Evolutionary conservation across 2,113 vertebrate genomes (phyloP), one percentile per base, ranked within the genome.

Genomic region (Hemiprocne comata): DNA sequence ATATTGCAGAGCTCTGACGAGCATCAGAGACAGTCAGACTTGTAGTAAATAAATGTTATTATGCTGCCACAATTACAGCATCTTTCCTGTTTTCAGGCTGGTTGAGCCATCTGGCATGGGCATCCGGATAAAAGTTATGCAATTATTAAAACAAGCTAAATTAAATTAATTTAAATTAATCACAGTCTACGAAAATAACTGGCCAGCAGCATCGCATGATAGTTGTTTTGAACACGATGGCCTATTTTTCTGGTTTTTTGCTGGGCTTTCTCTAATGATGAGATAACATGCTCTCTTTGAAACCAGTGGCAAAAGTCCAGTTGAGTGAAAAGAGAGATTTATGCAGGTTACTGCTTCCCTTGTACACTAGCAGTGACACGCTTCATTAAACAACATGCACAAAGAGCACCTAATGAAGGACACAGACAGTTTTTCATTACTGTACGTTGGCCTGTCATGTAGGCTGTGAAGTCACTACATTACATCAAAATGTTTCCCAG

Each of bases 91-190:
- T 93, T 93, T 58, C 90, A 84, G 92, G 42, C 82, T 95, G 76
- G 48, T 77, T 79, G 38, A 48, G 40, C 84, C 89, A 97, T 93
- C 92, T 96, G 65, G 86, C 92, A 64, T 5, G 75, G 88, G 60
- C 86, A 95, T 55, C 90, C 93, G 50, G 94, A 97, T 94, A 89
- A 95, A 95, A 95, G 90, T 89, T 75, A 71, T 13, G 65, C 64
- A 90, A 76, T 93, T 96, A 89, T 96, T 96, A 96, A 94, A 96
- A 96, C 87, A 97, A 89, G 95, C 78, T 93, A 87, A 97, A 97
- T 97, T 97, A 93, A 97, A 97, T 96, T 95, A 97, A 96, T 92
- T 94, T 94, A 83, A 92, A 95, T 96, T 96, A 95, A 97, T 97
- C 94, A 94, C 69, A 60, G 70, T 10, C 70, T 34, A 58, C 28